These are phyloP conservation scores for Drosophila basisetae DNA, from an alignment of 2,888 invertebrate species.

Conservation along the genomic window DNA sequence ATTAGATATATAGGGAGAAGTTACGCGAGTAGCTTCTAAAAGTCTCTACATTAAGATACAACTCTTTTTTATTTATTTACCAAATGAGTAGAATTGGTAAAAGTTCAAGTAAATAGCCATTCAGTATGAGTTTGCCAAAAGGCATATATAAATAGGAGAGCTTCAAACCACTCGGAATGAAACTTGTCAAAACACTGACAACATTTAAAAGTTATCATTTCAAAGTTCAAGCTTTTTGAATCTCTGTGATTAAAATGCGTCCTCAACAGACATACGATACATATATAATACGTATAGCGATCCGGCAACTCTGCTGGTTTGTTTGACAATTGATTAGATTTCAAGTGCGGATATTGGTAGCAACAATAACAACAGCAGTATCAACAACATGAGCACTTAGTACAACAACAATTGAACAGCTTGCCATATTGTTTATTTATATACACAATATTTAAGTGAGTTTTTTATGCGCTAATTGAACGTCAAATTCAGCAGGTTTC, in stretches of 20 bases:
- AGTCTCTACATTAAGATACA: neutral
- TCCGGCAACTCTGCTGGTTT: conserved; percentile 20
- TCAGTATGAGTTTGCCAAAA: neutral
- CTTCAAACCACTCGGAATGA: neutral
- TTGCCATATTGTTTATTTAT: conserved; percentile 29
- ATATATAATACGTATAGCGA: neutral
- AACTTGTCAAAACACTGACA: neutral
- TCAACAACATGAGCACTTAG: conserved; percentile 24
- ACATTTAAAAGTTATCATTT: neutral
- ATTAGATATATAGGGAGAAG: neutral
- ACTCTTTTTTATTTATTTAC: neutral
- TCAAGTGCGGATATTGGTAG: conserved; percentile 47
- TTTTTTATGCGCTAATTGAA: conserved; percentile 65
- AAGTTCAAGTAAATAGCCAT: neutral
- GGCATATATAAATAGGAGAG: neutral
- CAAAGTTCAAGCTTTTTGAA: neutral
- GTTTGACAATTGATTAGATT: conserved; percentile 64
- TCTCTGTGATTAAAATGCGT: neutral
- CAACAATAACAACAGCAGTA: conserved; percentile 3
- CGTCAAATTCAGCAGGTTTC: conserved; percentile 42
- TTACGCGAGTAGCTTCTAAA: neutral
- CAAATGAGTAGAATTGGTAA: neutral
- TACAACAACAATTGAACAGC: conserved; percentile 36
- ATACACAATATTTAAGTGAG: conserved; percentile 16
- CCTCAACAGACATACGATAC: neutral